These are phyloP conservation scores for Drosophila pseudotakahashii DNA, from an alignment of 2,888 invertebrate species.

Conservation along the genomic window DNA sequence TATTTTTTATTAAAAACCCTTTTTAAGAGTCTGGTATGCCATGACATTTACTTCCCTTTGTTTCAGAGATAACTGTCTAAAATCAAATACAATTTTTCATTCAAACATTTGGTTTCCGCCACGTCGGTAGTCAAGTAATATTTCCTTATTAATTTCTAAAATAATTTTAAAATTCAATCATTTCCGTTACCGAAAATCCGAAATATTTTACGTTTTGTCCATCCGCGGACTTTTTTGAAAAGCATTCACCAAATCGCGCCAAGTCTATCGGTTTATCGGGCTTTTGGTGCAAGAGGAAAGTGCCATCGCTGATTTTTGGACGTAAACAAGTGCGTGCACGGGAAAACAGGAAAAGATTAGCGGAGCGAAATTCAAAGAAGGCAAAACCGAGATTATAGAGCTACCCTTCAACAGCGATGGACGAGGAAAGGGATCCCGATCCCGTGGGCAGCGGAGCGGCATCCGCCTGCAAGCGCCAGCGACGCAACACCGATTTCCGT, in stretches of 20 bases:
- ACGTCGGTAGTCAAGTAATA: no score
- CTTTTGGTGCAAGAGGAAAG: neutral
- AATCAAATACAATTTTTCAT: no score
- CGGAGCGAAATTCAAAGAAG: neutral
- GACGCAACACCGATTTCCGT: constrained; percentile 33
- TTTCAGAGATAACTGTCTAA: no score
- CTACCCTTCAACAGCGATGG: constrained; percentile 43
- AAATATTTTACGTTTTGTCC: neutral
- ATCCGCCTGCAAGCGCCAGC: constrained; percentile 59
- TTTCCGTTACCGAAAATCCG: no score
- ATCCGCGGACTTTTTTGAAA: neutral
- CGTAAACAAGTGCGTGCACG: constrained; percentile 64
- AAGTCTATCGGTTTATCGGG: constrained; percentile 27
- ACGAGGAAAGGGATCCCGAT: constrained; percentile 46
- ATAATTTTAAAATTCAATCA: no score
- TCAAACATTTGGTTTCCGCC: no score
- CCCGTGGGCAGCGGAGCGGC: constrained; percentile 18
- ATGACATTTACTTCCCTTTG: no score
- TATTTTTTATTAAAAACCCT: no score
- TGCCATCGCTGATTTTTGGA: constrained; percentile 37
- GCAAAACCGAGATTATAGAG: neutral
- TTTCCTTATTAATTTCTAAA: no score
- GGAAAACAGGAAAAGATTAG: constrained; percentile 13
- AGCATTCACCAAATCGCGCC: neutral
- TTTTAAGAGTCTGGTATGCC: no score